These are phyloP conservation scores for Mugil cephalus DNA, from an alignment of 2,113 vertebrate species.

Conservation along the genomic window DNA sequence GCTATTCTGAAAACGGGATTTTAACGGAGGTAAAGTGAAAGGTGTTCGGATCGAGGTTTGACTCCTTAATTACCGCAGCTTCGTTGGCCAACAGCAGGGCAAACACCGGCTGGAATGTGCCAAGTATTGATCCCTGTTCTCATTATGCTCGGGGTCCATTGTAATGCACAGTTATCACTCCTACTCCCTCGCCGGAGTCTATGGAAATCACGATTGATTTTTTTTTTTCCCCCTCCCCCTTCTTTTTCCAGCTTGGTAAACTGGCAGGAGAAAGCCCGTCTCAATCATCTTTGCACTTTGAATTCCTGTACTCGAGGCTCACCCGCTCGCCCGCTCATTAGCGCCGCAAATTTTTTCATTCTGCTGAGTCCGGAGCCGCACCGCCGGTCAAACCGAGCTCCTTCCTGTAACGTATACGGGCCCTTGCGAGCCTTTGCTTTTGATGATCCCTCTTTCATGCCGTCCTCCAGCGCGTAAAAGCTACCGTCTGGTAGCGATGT, in stretches of 20 bases:
- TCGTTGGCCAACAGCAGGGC: conserved; percentile 68
- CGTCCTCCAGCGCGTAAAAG: conserved; percentile 15
- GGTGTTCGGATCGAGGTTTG: conserved; percentile 45
- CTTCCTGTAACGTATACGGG: not conserved
- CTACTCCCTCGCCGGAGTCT: conserved; percentile 49
- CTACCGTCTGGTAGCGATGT: conserved; percentile 8
- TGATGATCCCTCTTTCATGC: conserved; percentile 25
- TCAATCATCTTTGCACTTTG: conserved; percentile 66
- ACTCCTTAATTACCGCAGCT: conserved; percentile 78
- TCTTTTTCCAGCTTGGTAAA: conserved; percentile 25
- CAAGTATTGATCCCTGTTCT: conserved; percentile 76
- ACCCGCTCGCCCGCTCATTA: conserved; percentile 52
- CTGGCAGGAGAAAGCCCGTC: conserved; percentile 34
- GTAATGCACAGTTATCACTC: conserved; percentile 75
- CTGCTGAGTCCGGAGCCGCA: not conserved
- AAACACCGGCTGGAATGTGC: conserved; percentile 48
- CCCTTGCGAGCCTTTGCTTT: conserved; percentile 15
- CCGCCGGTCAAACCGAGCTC: conserved; percentile 15
- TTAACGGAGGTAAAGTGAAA: conserved; percentile 26
- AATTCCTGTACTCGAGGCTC: conserved; percentile 43
- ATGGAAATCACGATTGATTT: conserved; percentile 81
- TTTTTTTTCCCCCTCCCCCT: not conserved
- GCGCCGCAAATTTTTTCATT: conserved; percentile 22
- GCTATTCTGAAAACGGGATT: not conserved
- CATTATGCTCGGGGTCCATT: conserved; percentile 65